A percentile compares a stretch with the other conserved stretches of the same genome.
Evolutionary conservation across 2,113 vertebrate species (phyloP).

Genomic region (Leptobrachium leishanense): DNA sequence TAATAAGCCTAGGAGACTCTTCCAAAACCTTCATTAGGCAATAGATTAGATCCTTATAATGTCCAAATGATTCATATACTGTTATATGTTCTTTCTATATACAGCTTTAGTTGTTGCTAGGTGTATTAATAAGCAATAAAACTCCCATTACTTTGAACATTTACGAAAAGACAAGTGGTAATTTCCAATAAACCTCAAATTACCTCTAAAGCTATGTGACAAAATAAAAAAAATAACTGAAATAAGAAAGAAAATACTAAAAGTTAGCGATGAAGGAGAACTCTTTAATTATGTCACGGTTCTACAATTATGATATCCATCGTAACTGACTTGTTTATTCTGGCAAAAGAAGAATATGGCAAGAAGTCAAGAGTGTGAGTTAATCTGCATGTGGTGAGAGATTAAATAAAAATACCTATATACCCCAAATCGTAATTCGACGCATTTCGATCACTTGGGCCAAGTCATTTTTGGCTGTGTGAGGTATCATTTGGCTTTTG

Average conservation of each 20-base stretch:
- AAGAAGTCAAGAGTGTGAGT: slow-evolving; percentile 7
- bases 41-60: neutral
- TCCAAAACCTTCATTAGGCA: neutral
- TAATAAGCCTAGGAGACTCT: neutral
- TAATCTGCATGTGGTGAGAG: neutral
- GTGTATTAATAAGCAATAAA: neutral
- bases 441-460: neutral
- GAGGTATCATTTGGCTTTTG: neutral
- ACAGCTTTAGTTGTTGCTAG: neutral
- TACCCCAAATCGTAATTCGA: neutral
- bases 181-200: neutral
- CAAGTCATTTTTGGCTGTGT: neutral
- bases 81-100: neutral
- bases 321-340: neutral
- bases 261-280: neutral
- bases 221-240: neutral
- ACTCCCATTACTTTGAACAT: no score
- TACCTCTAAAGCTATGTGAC: neutral
- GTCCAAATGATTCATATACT: neutral
- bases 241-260: neutral
- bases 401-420: neutral
- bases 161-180: no score
- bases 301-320: neutral
- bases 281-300: neutral
- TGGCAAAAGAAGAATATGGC: neutral